Conservation (phyloP, 2,797 vertebrate genomes). For the Crypturellus tataupa region DNA sequence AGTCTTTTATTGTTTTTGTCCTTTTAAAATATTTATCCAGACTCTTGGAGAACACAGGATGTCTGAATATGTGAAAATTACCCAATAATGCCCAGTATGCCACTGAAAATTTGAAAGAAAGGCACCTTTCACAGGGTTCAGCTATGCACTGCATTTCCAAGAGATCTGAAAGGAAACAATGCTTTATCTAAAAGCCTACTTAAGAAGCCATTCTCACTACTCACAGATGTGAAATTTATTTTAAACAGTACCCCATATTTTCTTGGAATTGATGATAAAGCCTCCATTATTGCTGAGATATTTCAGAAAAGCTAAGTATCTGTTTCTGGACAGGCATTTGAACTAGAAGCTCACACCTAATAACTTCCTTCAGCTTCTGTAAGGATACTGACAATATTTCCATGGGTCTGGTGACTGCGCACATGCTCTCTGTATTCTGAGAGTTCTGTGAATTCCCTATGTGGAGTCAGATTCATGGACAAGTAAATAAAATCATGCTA, state of each 20-base stretch:
- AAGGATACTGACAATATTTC: not conserved
- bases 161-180: slow-evolving; percentile 11
- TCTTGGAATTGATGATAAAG: not conserved
- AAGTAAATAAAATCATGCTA: slow-evolving; percentile 36
- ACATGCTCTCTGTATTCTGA: not conserved
- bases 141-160: slow-evolving; percentile 49
- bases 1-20: slow-evolving; percentile 55
- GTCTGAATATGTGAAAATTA: slow-evolving; percentile 53
- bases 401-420: not conserved
- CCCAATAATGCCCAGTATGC: slow-evolving; percentile 34
- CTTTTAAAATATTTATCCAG: slow-evolving; percentile 69
- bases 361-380: not conserved
- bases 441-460: not conserved
- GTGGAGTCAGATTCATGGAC: not conserved
- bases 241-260: not conserved
- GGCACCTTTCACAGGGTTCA: slow-evolving; percentile 25
- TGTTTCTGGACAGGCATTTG: not conserved
- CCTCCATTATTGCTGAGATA: not conserved
- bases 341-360: not conserved
- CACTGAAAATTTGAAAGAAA: slow-evolving; percentile 52
- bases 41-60: slow-evolving; percentile 29
- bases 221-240: slow-evolving; percentile 2
- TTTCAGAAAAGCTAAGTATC: not conserved
- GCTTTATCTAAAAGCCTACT: slow-evolving; percentile 41
- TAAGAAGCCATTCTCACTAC: slow-evolving; percentile 21